These are phyloP conservation scores for Staurois parvus DNA, from an alignment of 2,797 vertebrate species.

Conservation along the genomic window DNA sequence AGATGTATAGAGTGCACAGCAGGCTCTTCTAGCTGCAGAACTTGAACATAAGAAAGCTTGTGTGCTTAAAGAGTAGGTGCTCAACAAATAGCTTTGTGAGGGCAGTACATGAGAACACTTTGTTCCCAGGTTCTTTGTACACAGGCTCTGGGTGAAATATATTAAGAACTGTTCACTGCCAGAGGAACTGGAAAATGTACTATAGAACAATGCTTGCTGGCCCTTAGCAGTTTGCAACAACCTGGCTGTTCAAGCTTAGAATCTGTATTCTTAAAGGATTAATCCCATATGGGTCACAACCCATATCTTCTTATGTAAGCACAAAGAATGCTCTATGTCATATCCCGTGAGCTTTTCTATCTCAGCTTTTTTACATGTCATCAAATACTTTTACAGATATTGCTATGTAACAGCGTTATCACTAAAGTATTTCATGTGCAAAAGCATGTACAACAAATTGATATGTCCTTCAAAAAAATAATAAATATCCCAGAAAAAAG, in stretches of 20 bases:
- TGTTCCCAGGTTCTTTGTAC: constrained; percentile 45
- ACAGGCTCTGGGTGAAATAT: constrained; percentile 35
- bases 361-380: background rate
- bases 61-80: constrained; percentile 40
- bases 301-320: constrained; percentile 3
- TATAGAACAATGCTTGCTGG: constrained; percentile 23
- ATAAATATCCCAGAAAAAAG: too few species aligned
- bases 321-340: background rate
- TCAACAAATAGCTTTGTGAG: constrained; percentile 45
- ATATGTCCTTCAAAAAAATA: too few species aligned
- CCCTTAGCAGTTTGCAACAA: background rate
- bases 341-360: background rate
- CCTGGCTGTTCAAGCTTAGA: background rate
- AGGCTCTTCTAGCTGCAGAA: constrained; percentile 33
- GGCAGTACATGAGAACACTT: constrained; percentile 44
- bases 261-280: constrained; percentile 1
- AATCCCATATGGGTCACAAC: constrained; percentile 25
- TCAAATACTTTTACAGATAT: background rate
- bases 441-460: too few species aligned
- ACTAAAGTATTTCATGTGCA: too few species aligned
- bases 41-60: constrained; percentile 42
- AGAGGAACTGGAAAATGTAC: constrained; percentile 28
- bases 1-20: constrained; percentile 52
- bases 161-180: constrained; percentile 34
- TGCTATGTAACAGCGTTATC: too few species aligned